Percentiles rank a stretch among this genome's conserved stretches.
Conservation (phyloP, 2,113 vertebrate genomes). For the Seriola aureovittata region DNA sequence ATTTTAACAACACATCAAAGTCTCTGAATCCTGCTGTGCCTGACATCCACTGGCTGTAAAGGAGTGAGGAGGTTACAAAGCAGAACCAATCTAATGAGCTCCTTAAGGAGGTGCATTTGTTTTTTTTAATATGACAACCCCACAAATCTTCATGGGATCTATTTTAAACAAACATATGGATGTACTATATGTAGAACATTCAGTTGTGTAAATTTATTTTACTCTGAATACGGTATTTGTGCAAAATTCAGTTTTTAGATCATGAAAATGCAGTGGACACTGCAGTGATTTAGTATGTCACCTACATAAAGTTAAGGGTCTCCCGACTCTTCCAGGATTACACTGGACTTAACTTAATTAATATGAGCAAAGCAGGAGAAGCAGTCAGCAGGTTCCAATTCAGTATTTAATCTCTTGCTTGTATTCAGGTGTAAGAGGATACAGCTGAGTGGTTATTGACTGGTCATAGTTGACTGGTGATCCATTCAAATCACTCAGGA, state of each 20-base stretch:
- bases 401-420: too few relatives aligned
- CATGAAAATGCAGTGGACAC: too few relatives aligned
- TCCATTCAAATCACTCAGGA: too few relatives aligned
- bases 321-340: too few relatives aligned
- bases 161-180: neutral
- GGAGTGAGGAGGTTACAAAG: neutral
- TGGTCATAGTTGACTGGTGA: too few relatives aligned
- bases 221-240: neutral
- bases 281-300: too few relatives aligned
- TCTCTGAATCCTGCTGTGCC: conserved; percentile 12
- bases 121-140: neutral
- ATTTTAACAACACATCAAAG: conserved; percentile 30
- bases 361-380: too few relatives aligned
- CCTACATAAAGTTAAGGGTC: neutral
- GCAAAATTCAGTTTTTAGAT: neutral
- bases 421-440: too few relatives aligned
- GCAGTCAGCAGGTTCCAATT: too few relatives aligned
- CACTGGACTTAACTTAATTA: too few relatives aligned
- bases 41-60: neutral
- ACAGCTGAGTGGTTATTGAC: too few relatives aligned
- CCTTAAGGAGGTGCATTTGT: neutral
- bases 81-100: conserved; percentile 19
- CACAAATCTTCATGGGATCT: neutral
- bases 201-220: neutral
- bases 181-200: neutral